Conservation (phyloP, 2,113 vertebrate species). For the Vanacampus margaritifer region DNA sequence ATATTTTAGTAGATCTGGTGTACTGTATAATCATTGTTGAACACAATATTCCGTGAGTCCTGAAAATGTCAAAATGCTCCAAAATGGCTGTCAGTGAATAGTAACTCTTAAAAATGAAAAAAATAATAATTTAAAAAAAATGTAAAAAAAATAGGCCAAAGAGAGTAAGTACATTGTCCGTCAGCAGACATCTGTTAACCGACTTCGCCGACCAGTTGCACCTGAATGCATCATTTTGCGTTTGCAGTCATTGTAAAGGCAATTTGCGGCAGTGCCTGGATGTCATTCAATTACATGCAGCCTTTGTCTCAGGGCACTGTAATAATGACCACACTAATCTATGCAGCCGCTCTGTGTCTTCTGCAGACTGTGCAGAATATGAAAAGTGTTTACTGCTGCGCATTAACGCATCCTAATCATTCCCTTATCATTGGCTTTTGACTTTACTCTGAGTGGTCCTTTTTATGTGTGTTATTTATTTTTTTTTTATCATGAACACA, state of each 20-base stretch:
- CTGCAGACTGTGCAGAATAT: slow-evolving; percentile 9
- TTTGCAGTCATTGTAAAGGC: slow-evolving; percentile 16
- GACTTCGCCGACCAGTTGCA: slow-evolving; percentile 20
- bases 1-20: too few species aligned
- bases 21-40: too few species aligned
- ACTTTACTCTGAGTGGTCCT: neutral
- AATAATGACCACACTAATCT: slow-evolving; percentile 33
- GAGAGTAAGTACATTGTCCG: neutral
- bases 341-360: slow-evolving; percentile 33
- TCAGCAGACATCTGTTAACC: slow-evolving; percentile 9
- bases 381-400: slow-evolving; percentile 17
- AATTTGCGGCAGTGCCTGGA: slow-evolving; percentile 8
- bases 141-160: too few species aligned
- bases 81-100: too few species aligned
- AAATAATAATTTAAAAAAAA: too few species aligned
- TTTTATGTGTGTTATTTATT: slow-evolving; percentile 3
- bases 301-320: slow-evolving; percentile 20
- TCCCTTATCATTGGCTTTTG: slow-evolving; percentile 15
- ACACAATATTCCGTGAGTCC: too few species aligned
- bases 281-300: slow-evolving; percentile 35
- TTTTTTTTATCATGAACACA: neutral
- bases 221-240: slow-evolving; percentile 33
- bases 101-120: too few species aligned
- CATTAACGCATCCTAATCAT: slow-evolving; percentile 15
- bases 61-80: too few species aligned